phyloP scores from a whole-genome alignment of 64 coral and sea anemone species.

The Montipora efflorescens region DNA sequence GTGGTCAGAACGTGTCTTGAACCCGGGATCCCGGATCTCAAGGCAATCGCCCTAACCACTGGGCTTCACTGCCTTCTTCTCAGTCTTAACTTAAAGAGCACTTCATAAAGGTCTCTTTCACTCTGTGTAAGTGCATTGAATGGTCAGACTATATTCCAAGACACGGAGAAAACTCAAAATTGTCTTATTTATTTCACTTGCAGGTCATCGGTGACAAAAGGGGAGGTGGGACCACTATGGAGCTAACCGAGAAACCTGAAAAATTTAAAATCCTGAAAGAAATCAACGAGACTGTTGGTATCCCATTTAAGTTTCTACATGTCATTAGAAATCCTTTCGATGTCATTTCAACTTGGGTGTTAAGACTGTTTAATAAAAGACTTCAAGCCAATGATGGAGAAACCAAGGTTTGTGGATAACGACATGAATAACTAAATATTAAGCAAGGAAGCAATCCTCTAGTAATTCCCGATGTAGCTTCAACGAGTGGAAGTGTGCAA shows the following conservation, averaged over 20 bases:
- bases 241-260: slow-evolving; percentile 43
- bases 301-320: slow-evolving; percentile 36
- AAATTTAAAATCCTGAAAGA: neutral
- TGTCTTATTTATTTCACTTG: neutral
- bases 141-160: no score
- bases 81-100: no score
- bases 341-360: slow-evolving; percentile 32
- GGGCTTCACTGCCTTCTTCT: no score
- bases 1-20: no score
- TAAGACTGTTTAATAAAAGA: slow-evolving; percentile 26
- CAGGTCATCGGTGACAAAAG: slow-evolving; percentile 25
- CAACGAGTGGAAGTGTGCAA: no score
- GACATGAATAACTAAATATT: neutral
- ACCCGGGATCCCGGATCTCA: no score
- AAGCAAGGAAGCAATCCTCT: no score
- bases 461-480: no score
- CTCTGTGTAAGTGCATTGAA: no score
- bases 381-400: slow-evolving; percentile 26
- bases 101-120: no score
- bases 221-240: slow-evolving; percentile 43
- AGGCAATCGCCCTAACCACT: no score
- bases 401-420: neutral
- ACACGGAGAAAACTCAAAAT: neutral
- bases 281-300: slow-evolving; percentile 21
- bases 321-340: slow-evolving; percentile 31